phyloP scores from a whole-genome alignment of 2,797 vertebrate species.

The Aulostomus chinensis region DNA sequence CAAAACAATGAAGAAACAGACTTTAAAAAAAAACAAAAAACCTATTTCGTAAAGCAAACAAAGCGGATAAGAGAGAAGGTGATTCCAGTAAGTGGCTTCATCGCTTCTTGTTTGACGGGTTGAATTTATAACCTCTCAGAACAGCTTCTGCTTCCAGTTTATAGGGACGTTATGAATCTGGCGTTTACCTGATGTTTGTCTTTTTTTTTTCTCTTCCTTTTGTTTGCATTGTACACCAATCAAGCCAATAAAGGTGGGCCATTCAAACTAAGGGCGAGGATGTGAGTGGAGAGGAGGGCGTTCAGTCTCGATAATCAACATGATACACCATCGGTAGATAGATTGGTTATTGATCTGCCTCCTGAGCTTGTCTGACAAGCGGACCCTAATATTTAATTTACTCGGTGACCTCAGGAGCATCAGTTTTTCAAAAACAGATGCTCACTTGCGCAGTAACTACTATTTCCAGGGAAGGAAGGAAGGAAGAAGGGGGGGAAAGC shows the following conservation, averaged over 20 bases:
- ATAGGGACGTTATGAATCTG: constrained; percentile 15
- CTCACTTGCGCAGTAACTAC: too few relatives aligned
- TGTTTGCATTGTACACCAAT: constrained; percentile 30
- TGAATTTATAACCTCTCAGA: constrained; percentile 18
- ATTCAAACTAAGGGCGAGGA: constrained; percentile 6
- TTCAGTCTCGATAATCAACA: constrained; percentile 19
- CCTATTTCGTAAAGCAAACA: neutral
- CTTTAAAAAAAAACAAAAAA: neutral
- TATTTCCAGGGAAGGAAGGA: too few relatives aligned
- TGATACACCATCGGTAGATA: constrained; percentile 15
- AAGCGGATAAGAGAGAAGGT: neutral
- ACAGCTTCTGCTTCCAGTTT: constrained; percentile 10
- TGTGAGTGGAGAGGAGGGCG: neutral
- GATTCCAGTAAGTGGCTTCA: constrained; percentile 14
- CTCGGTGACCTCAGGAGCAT: constrained; percentile 10
- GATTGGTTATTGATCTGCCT: constrained; percentile 52
- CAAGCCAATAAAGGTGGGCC: constrained; percentile 28
- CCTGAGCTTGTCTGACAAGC: constrained; percentile 12
- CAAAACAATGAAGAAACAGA: too few relatives aligned
- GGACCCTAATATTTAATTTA: constrained; percentile 11
- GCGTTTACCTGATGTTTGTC: constrained; percentile 31
- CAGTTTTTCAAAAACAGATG: neutral
- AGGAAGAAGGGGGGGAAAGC: too few relatives aligned
- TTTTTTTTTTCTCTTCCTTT: constrained; percentile 37
- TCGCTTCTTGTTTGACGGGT: constrained; percentile 32